Percentiles rank a stretch among this genome's conserved stretches.
Evolutionary conservation across 92 coral and sea anemone genomes (phyloP).

Genomic region (Blastomussa wellsi): DNA sequence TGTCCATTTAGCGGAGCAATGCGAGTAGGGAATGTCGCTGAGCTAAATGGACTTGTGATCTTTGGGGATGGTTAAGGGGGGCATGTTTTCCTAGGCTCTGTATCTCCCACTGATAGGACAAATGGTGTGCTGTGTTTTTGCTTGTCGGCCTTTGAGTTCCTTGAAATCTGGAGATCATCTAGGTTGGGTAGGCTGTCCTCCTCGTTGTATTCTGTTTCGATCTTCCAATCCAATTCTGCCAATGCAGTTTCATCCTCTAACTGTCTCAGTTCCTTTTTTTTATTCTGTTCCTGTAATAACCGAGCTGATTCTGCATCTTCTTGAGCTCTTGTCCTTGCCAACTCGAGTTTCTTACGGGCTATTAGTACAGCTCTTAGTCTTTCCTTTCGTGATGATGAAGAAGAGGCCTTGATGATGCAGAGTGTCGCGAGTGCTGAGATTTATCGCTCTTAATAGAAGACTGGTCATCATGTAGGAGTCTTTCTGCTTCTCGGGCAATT

Average conservation of each 20-base stretch:
- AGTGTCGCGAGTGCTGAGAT: background rate
- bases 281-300: constrained; percentile 37
- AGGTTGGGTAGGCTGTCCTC: no score
- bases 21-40: background rate
- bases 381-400: constrained; percentile 33
- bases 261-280: constrained; percentile 34
- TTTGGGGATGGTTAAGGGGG: background rate
- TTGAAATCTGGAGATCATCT: no score
- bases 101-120: background rate
- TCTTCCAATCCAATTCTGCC: constrained; percentile 52
- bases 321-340: constrained; percentile 40
- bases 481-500: constrained; percentile 11
- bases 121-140: background rate
- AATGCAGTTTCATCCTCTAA: constrained; percentile 49
- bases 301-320: constrained; percentile 52
- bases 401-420: constrained; percentile 27
- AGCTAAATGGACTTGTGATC: background rate
- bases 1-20: background rate
- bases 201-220: constrained; percentile 43
- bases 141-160: background rate
- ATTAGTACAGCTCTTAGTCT: constrained; percentile 32
- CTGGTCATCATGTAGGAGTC: constrained; percentile 8
- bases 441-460: constrained; percentile 17
- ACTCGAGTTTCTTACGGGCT: constrained; percentile 40
- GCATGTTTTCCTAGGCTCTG: background rate